Evolutionary conservation across 2,888 invertebrate genomes (phyloP).

Genomic region (Lepidonotus clava): DNA sequence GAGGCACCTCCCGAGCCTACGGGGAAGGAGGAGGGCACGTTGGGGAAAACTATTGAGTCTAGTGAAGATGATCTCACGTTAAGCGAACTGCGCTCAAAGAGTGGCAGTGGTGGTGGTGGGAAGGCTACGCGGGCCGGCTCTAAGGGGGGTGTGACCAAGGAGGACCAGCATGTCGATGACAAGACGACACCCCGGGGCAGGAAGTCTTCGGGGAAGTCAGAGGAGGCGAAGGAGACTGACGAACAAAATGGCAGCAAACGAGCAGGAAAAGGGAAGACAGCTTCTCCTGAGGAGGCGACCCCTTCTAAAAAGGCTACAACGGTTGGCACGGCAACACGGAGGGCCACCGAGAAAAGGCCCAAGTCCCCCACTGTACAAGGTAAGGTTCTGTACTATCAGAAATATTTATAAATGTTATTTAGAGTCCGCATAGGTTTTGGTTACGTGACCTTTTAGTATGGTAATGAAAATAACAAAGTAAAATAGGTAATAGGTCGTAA

Average conservation of each 20-base stretch:
- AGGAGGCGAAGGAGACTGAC: conserved; percentile 22
- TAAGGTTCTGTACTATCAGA: too few relatives aligned
- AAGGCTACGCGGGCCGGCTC: neutral
- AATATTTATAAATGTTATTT: too few relatives aligned
- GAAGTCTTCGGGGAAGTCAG: neutral
- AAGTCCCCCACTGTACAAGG: conserved; percentile 45
- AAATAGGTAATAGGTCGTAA: too few relatives aligned
- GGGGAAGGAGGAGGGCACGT: neutral
- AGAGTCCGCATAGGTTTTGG: too few relatives aligned
- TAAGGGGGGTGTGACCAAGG: neutral
- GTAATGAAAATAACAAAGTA: too few relatives aligned
- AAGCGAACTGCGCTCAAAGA: conserved; percentile 9
- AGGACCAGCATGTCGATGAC: neutral
- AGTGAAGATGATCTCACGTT: conserved; percentile 45
- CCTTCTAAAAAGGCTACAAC: neutral
- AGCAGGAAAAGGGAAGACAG: neutral
- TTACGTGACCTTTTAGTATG: too few relatives aligned
- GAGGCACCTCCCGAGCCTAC: neutral
- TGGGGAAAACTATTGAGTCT: neutral
- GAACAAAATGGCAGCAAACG: conserved; percentile 23
- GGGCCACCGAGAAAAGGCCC: conserved; percentile 22
- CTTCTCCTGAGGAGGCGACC: neutral
- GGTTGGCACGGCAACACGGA: neutral
- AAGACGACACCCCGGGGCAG: neutral
- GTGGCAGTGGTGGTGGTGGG: neutral